Conservation (phyloP, 2,797 vertebrate species). For the Coregonus suidteri region DNA sequence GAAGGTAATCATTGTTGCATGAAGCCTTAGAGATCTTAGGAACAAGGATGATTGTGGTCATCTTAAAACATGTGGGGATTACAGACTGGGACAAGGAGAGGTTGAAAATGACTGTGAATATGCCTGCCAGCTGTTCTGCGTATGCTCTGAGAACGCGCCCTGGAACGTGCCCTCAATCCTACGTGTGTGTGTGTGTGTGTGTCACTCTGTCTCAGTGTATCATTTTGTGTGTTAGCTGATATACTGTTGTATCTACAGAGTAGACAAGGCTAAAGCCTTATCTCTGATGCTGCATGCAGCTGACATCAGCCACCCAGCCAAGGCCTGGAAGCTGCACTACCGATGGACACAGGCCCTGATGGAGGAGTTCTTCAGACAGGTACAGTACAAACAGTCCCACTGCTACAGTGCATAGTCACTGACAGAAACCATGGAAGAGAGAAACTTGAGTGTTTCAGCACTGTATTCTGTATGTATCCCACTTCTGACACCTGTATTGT, state of each 20-base stretch:
- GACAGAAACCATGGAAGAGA: not conserved
- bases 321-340: constrained; percentile 92
- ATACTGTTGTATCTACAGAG: constrained; percentile 65
- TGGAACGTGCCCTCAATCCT: too few species aligned
- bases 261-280: constrained; percentile 95
- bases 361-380: constrained; percentile 99
- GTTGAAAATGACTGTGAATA: too few species aligned
- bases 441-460: not conserved
- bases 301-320: constrained; percentile 97
- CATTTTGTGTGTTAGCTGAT: not conserved
- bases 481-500: too few species aligned
- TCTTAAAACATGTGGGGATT: too few species aligned
- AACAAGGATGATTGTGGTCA: too few species aligned
- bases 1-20: too few species aligned
- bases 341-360: constrained; percentile 96
- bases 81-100: too few species aligned
- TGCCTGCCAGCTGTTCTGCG: too few species aligned
- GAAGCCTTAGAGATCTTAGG: too few species aligned
- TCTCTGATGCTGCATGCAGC: constrained; percentile 97
- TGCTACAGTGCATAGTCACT: too few species aligned
- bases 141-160: too few species aligned
- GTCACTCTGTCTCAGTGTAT: not conserved
- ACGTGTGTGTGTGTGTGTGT: constrained; percentile 4
- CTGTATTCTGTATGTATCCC: not conserved
- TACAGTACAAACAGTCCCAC: constrained; percentile 22